Percentiles rank a stretch among this genome's conserved stretches.
These are phyloP conservation scores for Solen grandis DNA, from an alignment of 1,140 invertebrate species.

Conservation along the genomic window DNA sequence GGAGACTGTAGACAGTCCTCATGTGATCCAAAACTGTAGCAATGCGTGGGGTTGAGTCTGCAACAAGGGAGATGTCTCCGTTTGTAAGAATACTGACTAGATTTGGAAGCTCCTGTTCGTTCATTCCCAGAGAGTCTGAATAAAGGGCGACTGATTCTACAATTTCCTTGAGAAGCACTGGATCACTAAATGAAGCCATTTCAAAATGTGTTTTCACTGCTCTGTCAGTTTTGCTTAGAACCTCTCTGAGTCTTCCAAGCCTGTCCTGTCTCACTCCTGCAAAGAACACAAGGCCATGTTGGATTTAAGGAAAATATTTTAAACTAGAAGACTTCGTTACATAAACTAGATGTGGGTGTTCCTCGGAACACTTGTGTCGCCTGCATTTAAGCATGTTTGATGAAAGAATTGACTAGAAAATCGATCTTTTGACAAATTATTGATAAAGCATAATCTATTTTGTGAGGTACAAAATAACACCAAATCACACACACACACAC, in stretches of 20 bases:
- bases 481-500: too few relatives aligned
- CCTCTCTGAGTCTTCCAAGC: slow-evolving; percentile 86
- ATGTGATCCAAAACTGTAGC: slow-evolving; percentile 92
- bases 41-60: slow-evolving; percentile 90
- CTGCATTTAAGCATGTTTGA: too few relatives aligned
- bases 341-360: too few relatives aligned
- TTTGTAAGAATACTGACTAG: slow-evolving; percentile 84
- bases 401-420: too few relatives aligned
- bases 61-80: slow-evolving; percentile 88
- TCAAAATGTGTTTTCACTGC: slow-evolving; percentile 91
- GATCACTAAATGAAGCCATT: slow-evolving; percentile 92
- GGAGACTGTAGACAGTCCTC: slow-evolving; percentile 85
- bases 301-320: too few relatives aligned
- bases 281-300: too few relatives aligned
- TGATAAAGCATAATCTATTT: too few relatives aligned
- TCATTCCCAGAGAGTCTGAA: slow-evolving; percentile 94
- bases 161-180: slow-evolving; percentile 86
- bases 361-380: too few relatives aligned
- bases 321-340: too few relatives aligned
- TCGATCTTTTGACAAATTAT: too few relatives aligned
- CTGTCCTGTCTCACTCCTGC: slow-evolving; percentile 85
- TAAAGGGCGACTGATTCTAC: slow-evolving; percentile 87
- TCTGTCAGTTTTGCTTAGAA: slow-evolving; percentile 85
- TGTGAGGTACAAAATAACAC: too few relatives aligned
- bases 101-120: slow-evolving; percentile 93